Evolutionary conservation across 2,113 vertebrate genomes (phyloP), one percentile per base, ranked within the genome.

Genomic region (Tautogolabrus adspersus): DNA sequence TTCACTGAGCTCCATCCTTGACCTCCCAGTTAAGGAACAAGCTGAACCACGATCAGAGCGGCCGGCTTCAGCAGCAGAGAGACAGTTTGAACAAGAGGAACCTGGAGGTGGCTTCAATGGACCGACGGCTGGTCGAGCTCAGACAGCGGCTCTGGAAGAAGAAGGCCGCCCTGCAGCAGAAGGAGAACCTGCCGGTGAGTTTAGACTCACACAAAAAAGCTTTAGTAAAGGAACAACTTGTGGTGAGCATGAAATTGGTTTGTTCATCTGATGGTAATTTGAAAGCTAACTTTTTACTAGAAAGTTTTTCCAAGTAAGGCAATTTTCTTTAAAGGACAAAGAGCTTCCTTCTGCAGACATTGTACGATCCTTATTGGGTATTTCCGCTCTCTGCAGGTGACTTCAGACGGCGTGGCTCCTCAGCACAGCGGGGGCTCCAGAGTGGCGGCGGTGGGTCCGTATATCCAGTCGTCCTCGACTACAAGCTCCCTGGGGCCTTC

Each of bases 61-160:
- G 90, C 83, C 93, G 95, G 84, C 95, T 98, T 88, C 97, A 98
- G 87, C 96, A 97, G 90, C 97, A 97, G 93, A 94, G 96, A 72
- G 97, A 97, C 79, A 95, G 91, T 77, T 94, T 98, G 91, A 97
- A 95, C 88, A 96, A 96, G 86, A 96, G 95, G 82, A 97, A 96
- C 87, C 94, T 94, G 44, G 97, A 99, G 89, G 96, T 96, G 87
- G 95, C 93, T 0, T 86, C 94, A 49, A 97, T 98, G 97, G 98
- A 98, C 78, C 96, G 94, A 58, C 95, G 97, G 21, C 95, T 99
- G 66, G 94, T 89, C 26, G 97, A 98, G 93, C 95, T 99, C 75
- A 92, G 96, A 0, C 96, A 96, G 83, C 93, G 97, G 18, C 95
- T 99, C 26, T 96, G 96, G 96, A 99, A 97, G 95, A 99, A 99